Evolutionary conservation across 2,888 invertebrate species (phyloP).

Genomic region (Phengaris alcon): DNA sequence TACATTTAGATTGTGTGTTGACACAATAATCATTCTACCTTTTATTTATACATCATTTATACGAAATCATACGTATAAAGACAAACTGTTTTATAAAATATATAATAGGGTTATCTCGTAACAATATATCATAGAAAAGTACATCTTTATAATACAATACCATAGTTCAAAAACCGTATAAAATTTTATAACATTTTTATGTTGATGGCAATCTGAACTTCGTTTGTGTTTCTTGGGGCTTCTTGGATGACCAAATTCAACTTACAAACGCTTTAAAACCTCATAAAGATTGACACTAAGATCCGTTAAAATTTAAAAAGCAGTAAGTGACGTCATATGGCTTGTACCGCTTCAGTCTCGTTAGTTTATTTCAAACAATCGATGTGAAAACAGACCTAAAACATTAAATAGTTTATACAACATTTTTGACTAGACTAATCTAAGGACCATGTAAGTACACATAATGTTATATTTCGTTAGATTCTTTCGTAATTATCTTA

Average conservation of each 20-base stretch:
- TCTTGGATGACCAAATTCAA: not conserved
- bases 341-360: constrained; percentile 48
- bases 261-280: not conserved
- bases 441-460: constrained; percentile 53
- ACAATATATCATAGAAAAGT: constrained; percentile 30
- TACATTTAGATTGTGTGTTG: constrained; percentile 39
- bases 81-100: constrained; percentile 21
- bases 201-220: constrained; percentile 1
- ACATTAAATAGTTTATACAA: constrained; percentile 30
- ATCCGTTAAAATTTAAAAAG: constrained; percentile 37
- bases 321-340: constrained; percentile 1
- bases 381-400: not conserved
- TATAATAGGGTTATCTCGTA: constrained; percentile 14
- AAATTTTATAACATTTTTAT: not conserved
- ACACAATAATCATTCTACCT: constrained; percentile 32
- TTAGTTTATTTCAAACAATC: constrained; percentile 27
- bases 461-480: constrained; percentile 40
- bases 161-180: constrained; percentile 17
- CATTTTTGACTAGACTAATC: constrained; percentile 59
- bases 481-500: constrained; percentile 47
- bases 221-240: constrained; percentile 15
- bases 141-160: constrained; percentile 29
- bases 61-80: constrained; percentile 29
- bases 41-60: constrained; percentile 25
- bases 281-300: constrained; percentile 48